Evolutionary conservation across 2,888 invertebrate genomes (phyloP), one percentile per base, ranked within the genome.

Genomic region (Coremacera marginata): DNA sequence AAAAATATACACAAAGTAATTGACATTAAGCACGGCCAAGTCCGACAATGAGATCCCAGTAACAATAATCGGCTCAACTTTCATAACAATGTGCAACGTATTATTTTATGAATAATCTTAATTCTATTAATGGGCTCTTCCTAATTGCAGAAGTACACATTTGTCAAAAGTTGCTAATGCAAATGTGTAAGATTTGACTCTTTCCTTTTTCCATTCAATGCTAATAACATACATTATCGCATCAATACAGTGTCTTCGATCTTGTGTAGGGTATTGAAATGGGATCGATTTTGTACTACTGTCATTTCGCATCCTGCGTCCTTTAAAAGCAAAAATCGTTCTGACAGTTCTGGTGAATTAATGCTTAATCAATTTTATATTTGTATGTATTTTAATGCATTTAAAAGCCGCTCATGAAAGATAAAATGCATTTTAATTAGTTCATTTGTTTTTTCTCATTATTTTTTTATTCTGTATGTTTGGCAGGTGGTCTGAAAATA

Each of bases 311-410:
- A 67, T 49, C 44, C 37, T 63, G 63, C 31, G 25, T 22, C 63
- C 44, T 51, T 60, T 72, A 37, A 51, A 73, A 63, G 73, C 73
- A 51, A 73, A 73, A 73, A 37, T 31, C 34, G 14, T 27, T 44
- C 63, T 63, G 63, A 73, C 73, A 73, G 63, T 63, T 63, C 67
- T 34, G 37, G 44, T 67, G 67, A 67, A 67, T 44, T 67, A 67
- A 67, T 67, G 67, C 44, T 67, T 73, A 73, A 73, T 73, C 55
- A 72, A 62, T 52, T 70, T 70, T 70, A 52, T 51, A 52, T 70
- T 11, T 11, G 70, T 52, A 31, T 16, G 52, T 67, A 67, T 67
- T 22, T 25, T 67, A 34, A 37, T 67, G 67, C 37, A 14, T 19
- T 37, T 67, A 37, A 34, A 67, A 37, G 22, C 37, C 63, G 34